These are phyloP conservation scores for Darevskia mixta DNA, from an alignment of 2,797 vertebrate genomes.

Conservation along the genomic window DNA sequence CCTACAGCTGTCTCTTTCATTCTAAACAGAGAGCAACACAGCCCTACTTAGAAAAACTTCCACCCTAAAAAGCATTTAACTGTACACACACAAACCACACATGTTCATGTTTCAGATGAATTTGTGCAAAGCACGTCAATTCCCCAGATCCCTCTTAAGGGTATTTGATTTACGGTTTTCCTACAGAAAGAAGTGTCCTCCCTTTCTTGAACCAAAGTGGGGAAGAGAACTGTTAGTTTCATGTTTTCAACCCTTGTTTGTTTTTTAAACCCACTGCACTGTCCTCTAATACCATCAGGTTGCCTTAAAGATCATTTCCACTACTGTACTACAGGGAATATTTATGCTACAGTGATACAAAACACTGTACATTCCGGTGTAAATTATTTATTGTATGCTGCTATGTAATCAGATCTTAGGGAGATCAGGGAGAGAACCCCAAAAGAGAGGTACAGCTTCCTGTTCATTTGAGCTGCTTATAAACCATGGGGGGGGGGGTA, in stretches of 20 bases:
- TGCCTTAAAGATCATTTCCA: not conserved
- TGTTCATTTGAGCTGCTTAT: not conserved
- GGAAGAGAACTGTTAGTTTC: not conserved
- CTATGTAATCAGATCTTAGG: not conserved
- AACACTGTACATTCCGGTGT: not conserved
- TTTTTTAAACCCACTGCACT: not conserved
- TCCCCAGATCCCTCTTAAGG: not conserved
- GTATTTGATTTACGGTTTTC: not conserved
- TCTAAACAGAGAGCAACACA: constrained; percentile 29
- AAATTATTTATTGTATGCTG: too few species aligned
- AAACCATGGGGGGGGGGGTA: not conserved
- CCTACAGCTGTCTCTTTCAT: not conserved
- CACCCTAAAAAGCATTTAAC: not conserved
- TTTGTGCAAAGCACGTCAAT: not conserved
- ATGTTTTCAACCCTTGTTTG: not conserved
- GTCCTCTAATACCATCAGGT: not conserved
- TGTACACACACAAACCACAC: not conserved
- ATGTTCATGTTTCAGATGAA: not conserved
- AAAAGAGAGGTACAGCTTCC: not conserved
- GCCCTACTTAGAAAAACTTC: not conserved
- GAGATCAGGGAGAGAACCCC: too few species aligned
- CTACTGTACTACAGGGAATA: not conserved
- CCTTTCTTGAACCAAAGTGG: not conserved
- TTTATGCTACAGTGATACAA: not conserved
- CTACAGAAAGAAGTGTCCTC: not conserved